Base-by-base conservation (phyloP, 2,888 invertebrate species). In the Rotaria macrura region DNA sequence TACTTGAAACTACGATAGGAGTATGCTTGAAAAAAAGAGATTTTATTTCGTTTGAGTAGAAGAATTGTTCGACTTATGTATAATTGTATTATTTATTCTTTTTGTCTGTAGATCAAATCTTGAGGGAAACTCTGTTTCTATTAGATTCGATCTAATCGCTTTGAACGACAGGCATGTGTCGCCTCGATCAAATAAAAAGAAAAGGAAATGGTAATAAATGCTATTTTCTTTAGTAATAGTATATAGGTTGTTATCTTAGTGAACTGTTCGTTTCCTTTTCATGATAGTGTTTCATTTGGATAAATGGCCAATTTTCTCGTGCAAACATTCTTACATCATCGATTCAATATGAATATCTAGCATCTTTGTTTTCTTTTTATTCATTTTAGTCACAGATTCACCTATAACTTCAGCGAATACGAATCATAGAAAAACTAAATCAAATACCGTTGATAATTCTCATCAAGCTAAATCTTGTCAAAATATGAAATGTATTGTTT, bases 341-440 rank as follows among this genome's bases (percentile, higher is more conserved):
- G 2, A 14, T 65, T 65, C 25, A 2, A 17, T n/a, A n/a, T 2
- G 7, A 29, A 29, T 72, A 2, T 38, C 9, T 43, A 23, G n/a
- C 5, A 43, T 43, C 43, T 7, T 65, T 34, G 3, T 40, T 9
- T 14, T 79, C 6, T 79, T n/a, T 43, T 14, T 47, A 9, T n/a
- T n/a, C n/a, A n/a, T 43, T 79, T 34, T 43, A 79, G 79, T 79
- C n/a, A n/a, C 79, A 25, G 79, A 79, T 79, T 79, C 79, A 79
- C 79, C 79, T n/a, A 43, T 43, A 25, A 79, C 23, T n/a, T 6
- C 79, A n/a, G 43, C 43, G 2, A 79, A 79, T 43, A 3, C 34
- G 10, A 79, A 79, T 43, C 23, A 79, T 79, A 40, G 79, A 12
- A 79, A 40, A 79, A 23, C 65, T 20, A 79, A 79, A 43, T 5